A percentile compares a stretch with the other conserved stretches of the same genome.
Evolutionary conservation across 2,797 vertebrate genomes (phyloP).

Genomic region (Allobates femoralis): DNA sequence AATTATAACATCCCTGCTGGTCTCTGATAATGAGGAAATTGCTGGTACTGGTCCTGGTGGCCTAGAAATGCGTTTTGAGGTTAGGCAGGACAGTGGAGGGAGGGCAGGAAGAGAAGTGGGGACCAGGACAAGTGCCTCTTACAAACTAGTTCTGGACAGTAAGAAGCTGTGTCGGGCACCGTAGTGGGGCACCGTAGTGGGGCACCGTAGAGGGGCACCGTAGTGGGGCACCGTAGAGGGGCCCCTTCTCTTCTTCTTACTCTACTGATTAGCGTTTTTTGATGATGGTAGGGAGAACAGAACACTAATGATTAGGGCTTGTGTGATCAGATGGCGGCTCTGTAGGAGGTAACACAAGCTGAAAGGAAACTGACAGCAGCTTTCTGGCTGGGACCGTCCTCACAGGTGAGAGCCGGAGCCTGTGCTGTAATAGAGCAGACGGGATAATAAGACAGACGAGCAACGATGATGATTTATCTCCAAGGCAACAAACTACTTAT

Average conservation of each 20-base stretch:
- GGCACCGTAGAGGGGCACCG: not conserved
- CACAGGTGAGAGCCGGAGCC: not conserved
- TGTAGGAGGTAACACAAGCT: conserved; percentile 49
- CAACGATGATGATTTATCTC: not conserved
- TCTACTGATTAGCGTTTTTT: not conserved
- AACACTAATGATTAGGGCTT: no score
- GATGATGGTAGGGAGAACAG: not conserved
- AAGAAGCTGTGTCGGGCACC: no score
- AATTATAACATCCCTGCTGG: not conserved
- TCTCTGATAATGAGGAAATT: no score
- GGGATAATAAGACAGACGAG: no score
- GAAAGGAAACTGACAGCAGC: not conserved
- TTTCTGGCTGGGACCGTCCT: not conserved
- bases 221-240: not conserved
- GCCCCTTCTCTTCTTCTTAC: not conserved
- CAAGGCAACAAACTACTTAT: not conserved
- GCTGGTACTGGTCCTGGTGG: no score
- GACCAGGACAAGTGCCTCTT: no score
- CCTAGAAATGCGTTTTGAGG: no score
- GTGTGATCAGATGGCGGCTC: conserved; percentile 21
- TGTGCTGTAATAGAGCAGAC: not conserved
- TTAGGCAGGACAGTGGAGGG: no score
- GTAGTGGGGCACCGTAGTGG: not conserved
- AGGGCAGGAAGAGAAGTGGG: no score
- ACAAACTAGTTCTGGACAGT: no score